Evolutionary conservation across 35 echinoderm and acorn worm species (phyloP).

Genomic region (Stichopus chloronotus): DNA sequence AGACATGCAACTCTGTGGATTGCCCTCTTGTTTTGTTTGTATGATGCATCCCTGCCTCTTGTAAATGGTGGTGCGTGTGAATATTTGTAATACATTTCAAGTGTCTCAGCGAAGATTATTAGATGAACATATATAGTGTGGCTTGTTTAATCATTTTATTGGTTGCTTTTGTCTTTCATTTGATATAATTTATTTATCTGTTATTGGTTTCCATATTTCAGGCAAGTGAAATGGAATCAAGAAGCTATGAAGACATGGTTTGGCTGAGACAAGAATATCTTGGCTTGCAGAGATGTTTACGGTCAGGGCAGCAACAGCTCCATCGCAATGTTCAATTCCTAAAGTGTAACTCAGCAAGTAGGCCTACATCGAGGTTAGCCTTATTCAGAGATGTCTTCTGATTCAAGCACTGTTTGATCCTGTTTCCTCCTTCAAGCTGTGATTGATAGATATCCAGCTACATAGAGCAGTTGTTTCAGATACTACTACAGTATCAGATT

Average conservation of each 20-base stretch:
- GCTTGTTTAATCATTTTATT: no score
- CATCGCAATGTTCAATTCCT: not conserved
- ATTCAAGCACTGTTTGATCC: not conserved
- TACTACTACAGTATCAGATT: not conserved
- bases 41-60: no score
- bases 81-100: no score
- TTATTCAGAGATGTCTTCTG: not conserved
- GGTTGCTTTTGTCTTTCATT: no score
- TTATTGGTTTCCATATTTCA: no score
- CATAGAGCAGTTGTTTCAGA: not conserved
- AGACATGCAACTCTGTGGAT: no score
- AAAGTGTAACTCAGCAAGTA: not conserved
- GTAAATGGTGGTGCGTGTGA: no score
- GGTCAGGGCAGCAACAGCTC: slow-evolving; percentile 13
- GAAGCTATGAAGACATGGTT: not conserved
- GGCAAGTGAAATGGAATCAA: not conserved
- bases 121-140: no score
- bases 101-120: no score
- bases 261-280: not conserved
- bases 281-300: not conserved
- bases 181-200: no score
- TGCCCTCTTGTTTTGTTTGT: no score
- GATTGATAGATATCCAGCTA: no score
- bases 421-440: not conserved
- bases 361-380: not conserved